Evolutionary conservation across 1,140 invertebrate genomes (phyloP).

Genomic region (Aphis craccivora): DNA sequence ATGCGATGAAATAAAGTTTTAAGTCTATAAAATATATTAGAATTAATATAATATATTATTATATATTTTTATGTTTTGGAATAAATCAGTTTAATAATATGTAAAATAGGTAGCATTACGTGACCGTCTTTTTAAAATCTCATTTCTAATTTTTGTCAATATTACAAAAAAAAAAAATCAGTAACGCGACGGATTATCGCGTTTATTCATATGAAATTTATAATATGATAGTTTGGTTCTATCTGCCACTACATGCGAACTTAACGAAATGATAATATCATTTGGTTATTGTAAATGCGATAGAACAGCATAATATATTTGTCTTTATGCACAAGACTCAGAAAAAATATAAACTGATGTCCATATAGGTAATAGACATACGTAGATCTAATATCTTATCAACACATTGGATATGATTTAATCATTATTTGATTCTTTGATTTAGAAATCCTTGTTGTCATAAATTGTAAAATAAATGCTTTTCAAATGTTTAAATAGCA

Average conservation of each 20-base stretch:
- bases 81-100: slow-evolving; percentile 20
- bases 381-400: not conserved
- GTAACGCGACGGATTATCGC: not conserved
- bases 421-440: not conserved
- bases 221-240: not conserved
- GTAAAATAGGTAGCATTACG: not conserved
- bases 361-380: not conserved
- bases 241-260: not conserved
- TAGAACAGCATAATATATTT: not conserved
- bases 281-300: not conserved
- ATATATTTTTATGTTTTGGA: not conserved
- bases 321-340: not conserved
- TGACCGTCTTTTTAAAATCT: not conserved
- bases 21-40: not conserved
- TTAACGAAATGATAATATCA: not conserved
- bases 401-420: not conserved
- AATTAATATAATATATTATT: not conserved
- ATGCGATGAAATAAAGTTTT: not conserved
- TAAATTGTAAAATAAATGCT: not conserved
- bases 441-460: not conserved
- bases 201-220: not conserved
- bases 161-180: not conserved
- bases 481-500: not conserved
- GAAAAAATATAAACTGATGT: not conserved
- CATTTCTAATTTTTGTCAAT: not conserved